Percentiles rank a stretch among this genome's conserved stretches.
Conservation (phyloP, 2,888 invertebrate species). For the Muscina levida region DNA sequence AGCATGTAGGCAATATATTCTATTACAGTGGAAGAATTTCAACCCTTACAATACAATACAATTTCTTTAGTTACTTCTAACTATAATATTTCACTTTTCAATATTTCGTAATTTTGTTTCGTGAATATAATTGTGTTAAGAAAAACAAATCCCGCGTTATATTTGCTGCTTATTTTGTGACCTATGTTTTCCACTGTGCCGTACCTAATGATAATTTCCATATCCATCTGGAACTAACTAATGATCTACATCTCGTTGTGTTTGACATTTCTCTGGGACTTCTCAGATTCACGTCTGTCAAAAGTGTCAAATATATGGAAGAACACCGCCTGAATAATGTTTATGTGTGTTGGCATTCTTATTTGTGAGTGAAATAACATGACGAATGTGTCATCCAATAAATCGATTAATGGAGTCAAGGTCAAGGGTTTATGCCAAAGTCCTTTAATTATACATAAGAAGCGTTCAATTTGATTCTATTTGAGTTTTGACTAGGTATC, state of each 20-base stretch:
- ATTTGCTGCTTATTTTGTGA: too few species aligned
- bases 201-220: constrained; percentile 27
- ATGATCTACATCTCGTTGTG: constrained; percentile 40
- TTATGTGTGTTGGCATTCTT: not conserved
- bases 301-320: constrained; percentile 46
- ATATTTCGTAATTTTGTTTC: too few species aligned
- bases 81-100: too few species aligned
- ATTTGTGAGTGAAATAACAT: not conserved
- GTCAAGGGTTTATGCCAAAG: constrained; percentile 46
- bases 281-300: constrained; percentile 42
- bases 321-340: not conserved
- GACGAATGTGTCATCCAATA: constrained; percentile 13
- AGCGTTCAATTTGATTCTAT: too few species aligned
- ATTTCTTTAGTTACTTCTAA: not conserved
- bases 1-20: constrained; percentile 17
- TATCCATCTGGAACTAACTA: constrained; percentile 36
- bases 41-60: too few species aligned
- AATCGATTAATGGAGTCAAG: constrained; percentile 57
- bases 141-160: too few species aligned
- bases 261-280: constrained; percentile 52
- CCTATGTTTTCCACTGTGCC: not conserved
- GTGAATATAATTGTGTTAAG: too few species aligned
- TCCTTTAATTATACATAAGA: constrained; percentile 23
- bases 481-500: too few species aligned
- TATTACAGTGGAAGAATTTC: constrained; percentile 4